Evolutionary conservation across 2,888 invertebrate species (phyloP).

Genomic region (Bibio marci): DNA sequence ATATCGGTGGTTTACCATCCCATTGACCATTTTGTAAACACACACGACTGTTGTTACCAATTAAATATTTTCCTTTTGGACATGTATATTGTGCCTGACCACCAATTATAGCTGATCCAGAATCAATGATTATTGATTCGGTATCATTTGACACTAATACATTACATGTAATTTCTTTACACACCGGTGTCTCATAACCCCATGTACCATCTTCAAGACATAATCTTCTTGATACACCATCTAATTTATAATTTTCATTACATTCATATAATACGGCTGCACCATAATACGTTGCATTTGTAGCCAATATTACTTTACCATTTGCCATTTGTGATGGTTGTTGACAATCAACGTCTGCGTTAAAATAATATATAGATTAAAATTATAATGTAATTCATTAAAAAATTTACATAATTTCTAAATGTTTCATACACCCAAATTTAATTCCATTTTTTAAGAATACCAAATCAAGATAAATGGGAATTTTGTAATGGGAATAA

Average conservation of each 20-base stretch:
- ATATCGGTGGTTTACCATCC: slow-evolving; percentile 61
- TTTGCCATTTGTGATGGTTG: slow-evolving; percentile 52
- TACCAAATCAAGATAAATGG: too few relatives aligned
- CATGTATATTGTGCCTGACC: slow-evolving; percentile 68
- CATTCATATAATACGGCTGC: slow-evolving; percentile 74
- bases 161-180: slow-evolving; percentile 66
- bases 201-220: slow-evolving; percentile 82
- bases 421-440: too few relatives aligned
- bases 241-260: slow-evolving; percentile 58
- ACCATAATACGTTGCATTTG: slow-evolving; percentile 79
- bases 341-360: slow-evolving; percentile 69
- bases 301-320: slow-evolving; percentile 62
- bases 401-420: too few relatives aligned
- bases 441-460: background rate
- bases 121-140: slow-evolving; percentile 39
- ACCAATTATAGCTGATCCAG: slow-evolving; percentile 55
- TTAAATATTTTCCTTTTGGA: slow-evolving; percentile 60
- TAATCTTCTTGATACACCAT: slow-evolving; percentile 64
- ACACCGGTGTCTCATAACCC: slow-evolving; percentile 70
- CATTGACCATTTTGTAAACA: slow-evolving; percentile 67
- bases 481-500: too few relatives aligned
- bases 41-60: slow-evolving; percentile 60
- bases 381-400: too few relatives aligned
- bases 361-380: background rate
- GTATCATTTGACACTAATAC: slow-evolving; percentile 36